Percentiles rank a stretch among this genome's conserved stretches.
These are phyloP conservation scores for Lates japonicus DNA, from an alignment of 2,797 vertebrate genomes.

Conservation along the genomic window DNA sequence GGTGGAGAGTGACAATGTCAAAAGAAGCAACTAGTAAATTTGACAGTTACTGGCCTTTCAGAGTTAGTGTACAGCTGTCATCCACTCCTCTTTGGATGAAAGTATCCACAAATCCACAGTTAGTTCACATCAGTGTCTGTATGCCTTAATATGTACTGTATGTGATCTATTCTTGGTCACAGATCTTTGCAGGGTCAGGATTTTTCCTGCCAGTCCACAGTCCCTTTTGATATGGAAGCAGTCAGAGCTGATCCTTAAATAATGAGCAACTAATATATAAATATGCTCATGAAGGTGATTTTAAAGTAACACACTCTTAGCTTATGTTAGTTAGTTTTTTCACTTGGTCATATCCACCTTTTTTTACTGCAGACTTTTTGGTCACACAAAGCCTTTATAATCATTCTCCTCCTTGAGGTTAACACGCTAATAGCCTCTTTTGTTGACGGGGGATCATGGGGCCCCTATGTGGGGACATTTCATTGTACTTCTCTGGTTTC, in stretches of 20 bases:
- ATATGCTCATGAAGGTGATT: background rate
- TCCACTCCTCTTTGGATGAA: background rate
- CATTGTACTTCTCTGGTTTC: slow-evolving; percentile 30
- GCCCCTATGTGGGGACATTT: slow-evolving; percentile 23
- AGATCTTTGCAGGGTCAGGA: slow-evolving; percentile 59
- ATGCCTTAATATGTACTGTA: slow-evolving; percentile 51
- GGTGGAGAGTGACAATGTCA: slow-evolving; percentile 71
- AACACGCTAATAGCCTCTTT: slow-evolving; percentile 15
- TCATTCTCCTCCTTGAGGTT: slow-evolving; percentile 30
- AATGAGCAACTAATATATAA: background rate
- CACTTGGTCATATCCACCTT: background rate
- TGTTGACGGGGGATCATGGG: slow-evolving; percentile 3
- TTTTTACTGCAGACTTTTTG: background rate
- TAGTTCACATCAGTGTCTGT: slow-evolving; percentile 27
- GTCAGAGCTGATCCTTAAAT: background rate
- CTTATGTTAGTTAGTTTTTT: background rate
- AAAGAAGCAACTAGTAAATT: slow-evolving; percentile 33
- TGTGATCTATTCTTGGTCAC: slow-evolving; percentile 69
- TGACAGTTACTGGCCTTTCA: slow-evolving; percentile 3
- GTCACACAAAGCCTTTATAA: background rate
- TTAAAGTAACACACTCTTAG: background rate
- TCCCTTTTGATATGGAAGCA: slow-evolving; percentile 13
- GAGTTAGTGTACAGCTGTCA: background rate
- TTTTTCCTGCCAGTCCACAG: slow-evolving; percentile 46
- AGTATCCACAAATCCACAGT: background rate